These are phyloP conservation scores for Dysidea cf. avara DNA, from an alignment of 37 sponge, comb jelly and placozoan genomes.

Conservation along the genomic window DNA sequence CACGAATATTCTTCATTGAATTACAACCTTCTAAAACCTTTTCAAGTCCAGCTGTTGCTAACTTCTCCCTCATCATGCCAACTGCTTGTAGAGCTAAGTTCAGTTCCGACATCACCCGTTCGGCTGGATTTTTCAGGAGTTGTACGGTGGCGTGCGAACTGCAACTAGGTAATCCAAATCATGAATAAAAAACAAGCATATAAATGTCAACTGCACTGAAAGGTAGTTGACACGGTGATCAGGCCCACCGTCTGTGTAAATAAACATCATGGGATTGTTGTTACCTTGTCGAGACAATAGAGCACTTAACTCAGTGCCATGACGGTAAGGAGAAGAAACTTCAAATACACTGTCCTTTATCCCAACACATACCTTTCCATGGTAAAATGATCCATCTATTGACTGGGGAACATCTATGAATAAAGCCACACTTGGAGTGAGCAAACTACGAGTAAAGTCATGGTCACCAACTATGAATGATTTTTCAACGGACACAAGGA, in stretches of 20 bases:
- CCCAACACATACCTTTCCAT: constrained; percentile 25
- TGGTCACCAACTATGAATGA: constrained; percentile 13
- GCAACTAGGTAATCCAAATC: constrained; percentile 25
- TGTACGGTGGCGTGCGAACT: constrained; percentile 27
- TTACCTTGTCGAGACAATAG: background rate
- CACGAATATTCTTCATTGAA: background rate
- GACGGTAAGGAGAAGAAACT: constrained; percentile 14
- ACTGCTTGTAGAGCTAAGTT: constrained; percentile 25
- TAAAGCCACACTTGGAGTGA: constrained; percentile 23
- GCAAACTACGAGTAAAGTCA: constrained; percentile 13
- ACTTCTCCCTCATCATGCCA: constrained; percentile 1
- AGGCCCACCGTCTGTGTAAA: constrained; percentile 7
- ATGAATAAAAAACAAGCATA: constrained; percentile 12
- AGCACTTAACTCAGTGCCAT: constrained; percentile 7
- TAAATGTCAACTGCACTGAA: constrained; percentile 6
- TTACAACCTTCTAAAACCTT: constrained; percentile 3
- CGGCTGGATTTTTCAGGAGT: constrained; percentile 33
- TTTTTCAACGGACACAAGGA: constrained; percentile 3
- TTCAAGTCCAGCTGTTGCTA: background rate
- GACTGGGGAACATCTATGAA: constrained; percentile 10
- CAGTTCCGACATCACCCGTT: constrained; percentile 25
- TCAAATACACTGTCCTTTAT: constrained; percentile 20
- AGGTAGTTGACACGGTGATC: constrained; percentile 4
- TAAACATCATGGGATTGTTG: background rate
- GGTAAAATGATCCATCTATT: constrained; percentile 40